These are phyloP conservation scores for Parnassius glacialis DNA, from an alignment of 2,888 invertebrate genomes.

Conservation along the genomic window DNA sequence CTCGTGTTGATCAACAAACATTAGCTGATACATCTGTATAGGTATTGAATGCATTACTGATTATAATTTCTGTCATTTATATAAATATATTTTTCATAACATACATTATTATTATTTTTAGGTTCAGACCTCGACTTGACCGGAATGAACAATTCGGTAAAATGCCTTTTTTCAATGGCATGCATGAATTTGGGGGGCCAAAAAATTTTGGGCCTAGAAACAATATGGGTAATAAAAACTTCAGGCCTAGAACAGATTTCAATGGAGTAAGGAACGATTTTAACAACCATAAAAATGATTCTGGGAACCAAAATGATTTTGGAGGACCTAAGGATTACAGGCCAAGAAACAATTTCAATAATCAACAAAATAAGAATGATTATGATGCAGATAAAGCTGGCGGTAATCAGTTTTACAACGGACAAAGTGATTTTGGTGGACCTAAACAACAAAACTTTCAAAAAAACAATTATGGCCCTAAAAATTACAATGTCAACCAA, in stretches of 20 bases:
- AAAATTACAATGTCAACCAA: slow-evolving; percentile 58
- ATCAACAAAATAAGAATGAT: slow-evolving; percentile 62
- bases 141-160: slow-evolving; percentile 84
- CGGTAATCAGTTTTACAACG: slow-evolving; percentile 69
- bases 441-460: slow-evolving; percentile 67
- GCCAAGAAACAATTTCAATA: slow-evolving; percentile 69
- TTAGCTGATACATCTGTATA: too few species aligned
- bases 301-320: slow-evolving; percentile 62
- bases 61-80: too few species aligned
- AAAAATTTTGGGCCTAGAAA: slow-evolving; percentile 74
- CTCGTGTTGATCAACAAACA: too few species aligned
- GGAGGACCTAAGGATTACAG: slow-evolving; percentile 73
- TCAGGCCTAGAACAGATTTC: slow-evolving; percentile 73
- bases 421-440: slow-evolving; percentile 72
- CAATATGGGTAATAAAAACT: slow-evolving; percentile 67
- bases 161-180: slow-evolving; percentile 70
- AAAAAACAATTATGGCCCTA: slow-evolving; percentile 65
- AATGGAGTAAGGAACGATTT: slow-evolving; percentile 73
- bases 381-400: slow-evolving; percentile 63
- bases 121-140: slow-evolving; percentile 83
- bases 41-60: too few species aligned
- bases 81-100: too few species aligned
- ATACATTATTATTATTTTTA: slow-evolving; percentile 31
- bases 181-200: slow-evolving; percentile 72
- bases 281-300: slow-evolving; percentile 56